Conservation (phyloP, 2,888 invertebrate genomes). For the Eupithecia tripunctaria region DNA sequence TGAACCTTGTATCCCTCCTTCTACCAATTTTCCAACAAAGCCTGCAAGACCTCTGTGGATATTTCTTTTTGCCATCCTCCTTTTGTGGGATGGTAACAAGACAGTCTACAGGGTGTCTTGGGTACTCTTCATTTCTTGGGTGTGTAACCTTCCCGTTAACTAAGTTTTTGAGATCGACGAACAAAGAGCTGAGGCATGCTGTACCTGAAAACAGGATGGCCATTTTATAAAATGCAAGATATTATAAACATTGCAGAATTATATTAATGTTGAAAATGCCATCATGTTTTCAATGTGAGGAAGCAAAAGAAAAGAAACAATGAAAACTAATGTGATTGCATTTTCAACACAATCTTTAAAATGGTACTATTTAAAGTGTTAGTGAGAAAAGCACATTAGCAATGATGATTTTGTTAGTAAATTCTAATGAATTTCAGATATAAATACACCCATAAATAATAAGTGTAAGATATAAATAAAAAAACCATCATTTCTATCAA, state of each 20-base stretch:
- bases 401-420: background rate
- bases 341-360: slow-evolving; percentile 81
- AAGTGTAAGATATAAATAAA: no score
- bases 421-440: no score
- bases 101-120: slow-evolving; percentile 67
- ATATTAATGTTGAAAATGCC: slow-evolving; percentile 82
- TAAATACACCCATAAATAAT: no score
- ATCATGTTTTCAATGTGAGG: slow-evolving; percentile 80
- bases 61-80: slow-evolving; percentile 83
- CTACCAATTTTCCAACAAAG: slow-evolving; percentile 81
- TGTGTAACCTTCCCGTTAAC: slow-evolving; percentile 77
- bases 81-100: slow-evolving; percentile 82
- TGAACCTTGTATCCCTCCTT: slow-evolving; percentile 79
- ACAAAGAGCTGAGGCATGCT: slow-evolving; percentile 78
- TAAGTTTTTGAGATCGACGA: slow-evolving; percentile 82
- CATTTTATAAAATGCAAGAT: slow-evolving; percentile 68
- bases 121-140: slow-evolving; percentile 68
- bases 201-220: slow-evolving; percentile 85
- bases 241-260: slow-evolving; percentile 49
- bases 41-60: slow-evolving; percentile 81
- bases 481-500: slow-evolving; percentile 3
- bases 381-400: slow-evolving; percentile 4
- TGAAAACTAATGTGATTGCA: slow-evolving; percentile 79
- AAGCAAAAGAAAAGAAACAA: slow-evolving; percentile 73
- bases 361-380: background rate